Evolutionary conservation across 2,797 vertebrate species (phyloP), one percentile per base, ranked within the genome.

Genomic region (Psittacula derbiana): DNA sequence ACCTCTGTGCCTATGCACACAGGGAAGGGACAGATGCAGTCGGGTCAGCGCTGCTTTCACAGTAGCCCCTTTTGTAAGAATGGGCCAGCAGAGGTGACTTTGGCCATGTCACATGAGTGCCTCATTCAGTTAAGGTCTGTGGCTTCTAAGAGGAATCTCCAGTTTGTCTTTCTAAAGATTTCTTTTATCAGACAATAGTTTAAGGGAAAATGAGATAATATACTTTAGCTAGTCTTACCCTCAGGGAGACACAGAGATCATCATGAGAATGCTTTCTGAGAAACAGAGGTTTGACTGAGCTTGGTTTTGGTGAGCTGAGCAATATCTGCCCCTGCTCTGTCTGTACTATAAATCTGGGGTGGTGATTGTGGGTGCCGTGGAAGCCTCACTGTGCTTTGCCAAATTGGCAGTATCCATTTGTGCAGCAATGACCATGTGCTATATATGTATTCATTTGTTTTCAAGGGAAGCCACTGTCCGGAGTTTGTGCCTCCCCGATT

Each of bases 401-500:
- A 4, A 28, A 50, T 21, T 5, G 12, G 71, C 36, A 78, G 71
- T 72, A 13, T 20, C 19, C 14, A 1, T 8, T 5, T 33, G 57
- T 20, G 11, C 16, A 13, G 53, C 31, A 14, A 5, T 15, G 41
- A 33, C 50, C 40, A 10, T 3, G 0, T 4, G 8, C n/a, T 44
- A 1, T 8, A 2, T 41, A 2, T 23, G 33, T 27, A 8, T 92
- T 50, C 85, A 7, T 80, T 49, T 84, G 21, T 52, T 92, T 86
- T 71, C 69, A 74, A 96, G 97, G 92, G 90, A 97, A 97, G 81
- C 88, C 57, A 97, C 95, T 5, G 72, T 97, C 52, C 60, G 95
- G 36, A 97, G 97, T 49, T 74, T 97, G 72, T 97, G 97, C n/a
- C 72, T 97, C 21, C 97, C 97, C 0, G 93, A 96, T 36, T 97